A percentile compares a stretch with the other conserved stretches of the same genome.
Evolutionary conservation across 2,797 vertebrate genomes (phyloP).

Genomic region (Paguma larvata): DNA sequence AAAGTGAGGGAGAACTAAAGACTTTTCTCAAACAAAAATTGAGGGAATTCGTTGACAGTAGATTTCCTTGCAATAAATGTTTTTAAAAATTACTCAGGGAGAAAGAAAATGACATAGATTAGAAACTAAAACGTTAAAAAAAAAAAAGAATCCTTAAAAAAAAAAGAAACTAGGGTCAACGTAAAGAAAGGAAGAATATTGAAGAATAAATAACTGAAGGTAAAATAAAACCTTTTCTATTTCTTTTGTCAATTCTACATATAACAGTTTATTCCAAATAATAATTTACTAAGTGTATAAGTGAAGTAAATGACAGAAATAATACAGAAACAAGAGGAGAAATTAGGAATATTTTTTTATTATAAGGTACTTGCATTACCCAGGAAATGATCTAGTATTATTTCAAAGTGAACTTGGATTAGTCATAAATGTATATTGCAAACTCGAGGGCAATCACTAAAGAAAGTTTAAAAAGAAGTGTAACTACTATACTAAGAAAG

Average conservation of each 20-base stretch:
- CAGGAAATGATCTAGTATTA: neutral
- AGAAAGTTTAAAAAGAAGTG: neutral
- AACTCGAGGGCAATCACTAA: neutral
- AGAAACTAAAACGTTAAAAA: neutral
- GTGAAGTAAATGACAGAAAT: neutral
- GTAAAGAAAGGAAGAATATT: neutral
- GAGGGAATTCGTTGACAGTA: neutral
- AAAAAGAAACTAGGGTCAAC: neutral
- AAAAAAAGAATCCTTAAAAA: too few species aligned
- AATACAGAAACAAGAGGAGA: neutral
- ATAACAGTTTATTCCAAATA: neutral
- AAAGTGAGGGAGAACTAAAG: neutral
- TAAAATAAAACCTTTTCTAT: neutral
- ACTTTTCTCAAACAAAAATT: neutral
- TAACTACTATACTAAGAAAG: neutral
- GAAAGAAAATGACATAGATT: neutral
- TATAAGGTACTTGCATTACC: neutral
- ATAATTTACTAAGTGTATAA: neutral
- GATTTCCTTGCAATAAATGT: neutral
- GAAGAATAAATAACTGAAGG: neutral
- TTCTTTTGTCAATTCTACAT: neutral
- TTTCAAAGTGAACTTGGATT: neutral
- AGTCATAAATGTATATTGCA: neutral
- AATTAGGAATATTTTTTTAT: neutral
- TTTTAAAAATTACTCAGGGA: neutral